Conservation (phyloP, 2,888 invertebrate genomes). For the Andrena haemorrhoa region DNA sequence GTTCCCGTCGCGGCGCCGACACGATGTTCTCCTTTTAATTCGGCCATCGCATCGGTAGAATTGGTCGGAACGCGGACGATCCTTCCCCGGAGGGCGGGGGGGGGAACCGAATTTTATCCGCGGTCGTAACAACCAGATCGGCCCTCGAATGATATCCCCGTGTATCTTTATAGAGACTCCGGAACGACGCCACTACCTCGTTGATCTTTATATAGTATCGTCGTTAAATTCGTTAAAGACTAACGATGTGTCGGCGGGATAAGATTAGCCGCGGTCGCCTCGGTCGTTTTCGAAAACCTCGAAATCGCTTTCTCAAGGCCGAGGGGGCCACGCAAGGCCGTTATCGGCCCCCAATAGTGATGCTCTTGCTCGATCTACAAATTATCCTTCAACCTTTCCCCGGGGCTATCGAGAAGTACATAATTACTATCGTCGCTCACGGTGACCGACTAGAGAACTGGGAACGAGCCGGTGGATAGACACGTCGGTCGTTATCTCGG, state of each 20-base stretch:
- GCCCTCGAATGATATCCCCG: conserved; percentile 55
- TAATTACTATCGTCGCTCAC: conserved; percentile 20
- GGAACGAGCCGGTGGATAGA: not conserved
- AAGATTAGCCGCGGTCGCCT: conserved; percentile 54
- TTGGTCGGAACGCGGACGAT: conserved; percentile 13
- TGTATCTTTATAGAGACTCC: conserved; percentile 67
- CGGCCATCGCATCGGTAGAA: conserved; percentile 31
- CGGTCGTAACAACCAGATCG: conserved; percentile 53
- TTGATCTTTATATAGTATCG: conserved; percentile 63
- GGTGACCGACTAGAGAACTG: conserved; percentile 41
- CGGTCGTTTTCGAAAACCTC: conserved; percentile 34
- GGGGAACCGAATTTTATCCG: conserved; percentile 44
- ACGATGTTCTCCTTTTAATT: conserved; percentile 47
- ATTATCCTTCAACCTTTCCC: conserved; percentile 1
- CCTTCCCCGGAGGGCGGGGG: not conserved
- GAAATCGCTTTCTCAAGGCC: conserved; percentile 19
- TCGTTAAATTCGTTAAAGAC: conserved; percentile 69
- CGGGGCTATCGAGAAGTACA: not conserved
- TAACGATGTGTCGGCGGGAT: conserved; percentile 65
- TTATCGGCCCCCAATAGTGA: not conserved
- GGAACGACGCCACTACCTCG: conserved; percentile 53
- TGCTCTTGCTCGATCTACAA: conserved; percentile 17
- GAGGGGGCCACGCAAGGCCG: too few relatives aligned
- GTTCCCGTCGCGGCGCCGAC: conserved; percentile 4
- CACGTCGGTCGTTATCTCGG: conserved; percentile 18